Percentiles rank a stretch among this genome's conserved stretches.
Conservation (phyloP, 2,797 vertebrate species). For the Kryptopterus vitreolus region DNA sequence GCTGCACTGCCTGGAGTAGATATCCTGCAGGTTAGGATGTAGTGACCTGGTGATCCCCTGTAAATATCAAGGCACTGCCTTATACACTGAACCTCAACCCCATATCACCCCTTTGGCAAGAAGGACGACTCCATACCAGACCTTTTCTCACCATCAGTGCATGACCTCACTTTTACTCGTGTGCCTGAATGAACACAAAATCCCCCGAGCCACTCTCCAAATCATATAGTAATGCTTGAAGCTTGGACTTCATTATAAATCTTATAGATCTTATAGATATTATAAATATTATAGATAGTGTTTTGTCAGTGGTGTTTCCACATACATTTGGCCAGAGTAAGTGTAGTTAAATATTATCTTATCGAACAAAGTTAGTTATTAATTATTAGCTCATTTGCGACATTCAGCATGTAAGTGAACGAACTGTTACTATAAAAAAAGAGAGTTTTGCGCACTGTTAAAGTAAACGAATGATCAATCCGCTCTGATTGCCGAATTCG, state of each 20-base stretch:
- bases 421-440: neutral
- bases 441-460: neutral
- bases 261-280: no score
- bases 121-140: neutral
- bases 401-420: neutral
- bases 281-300: no score
- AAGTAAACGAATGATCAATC: neutral
- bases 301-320: neutral
- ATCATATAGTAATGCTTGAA: neutral
- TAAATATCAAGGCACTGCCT: no score
- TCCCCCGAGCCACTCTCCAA: neutral
- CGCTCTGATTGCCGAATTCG: neutral
- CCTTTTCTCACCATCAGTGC: neutral
- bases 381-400: neutral
- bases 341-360: neutral
- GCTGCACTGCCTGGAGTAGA: neutral
- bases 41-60: neutral
- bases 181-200: neutral
- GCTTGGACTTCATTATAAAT: no score
- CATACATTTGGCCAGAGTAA: neutral
- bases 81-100: no score
- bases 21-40: neutral
- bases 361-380: no score
- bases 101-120: no score
- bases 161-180: neutral